Evolutionary conservation across 2,113 vertebrate species (phyloP).

Genomic region (Austrofundulus limnaeus): DNA sequence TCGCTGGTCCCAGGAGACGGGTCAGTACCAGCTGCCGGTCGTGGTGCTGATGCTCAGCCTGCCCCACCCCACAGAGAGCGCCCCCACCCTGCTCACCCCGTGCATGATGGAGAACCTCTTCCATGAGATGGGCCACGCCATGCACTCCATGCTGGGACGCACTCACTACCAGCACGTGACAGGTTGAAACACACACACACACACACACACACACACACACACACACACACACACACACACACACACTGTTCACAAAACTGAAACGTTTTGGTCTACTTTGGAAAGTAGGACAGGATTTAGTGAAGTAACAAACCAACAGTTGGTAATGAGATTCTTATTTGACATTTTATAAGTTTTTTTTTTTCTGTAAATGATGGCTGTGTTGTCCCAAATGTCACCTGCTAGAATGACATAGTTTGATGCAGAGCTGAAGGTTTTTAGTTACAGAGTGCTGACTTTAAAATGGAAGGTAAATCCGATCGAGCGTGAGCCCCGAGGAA

Average conservation of each 20-base stretch:
- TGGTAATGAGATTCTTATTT: conserved; percentile 1
- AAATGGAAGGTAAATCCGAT: conserved; percentile 32
- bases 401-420: conserved; percentile 14
- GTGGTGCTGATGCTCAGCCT: conserved; percentile 97
- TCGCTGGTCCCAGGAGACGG: conserved; percentile 80
- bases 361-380: conserved; percentile 16
- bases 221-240: neutral
- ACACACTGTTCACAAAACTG: neutral
- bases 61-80: conserved; percentile 78
- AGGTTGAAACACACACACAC: conserved; percentile 75
- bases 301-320: neutral
- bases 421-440: conserved; percentile 21
- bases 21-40: conserved; percentile 92
- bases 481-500: conserved; percentile 24
- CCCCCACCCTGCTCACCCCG: conserved; percentile 87
- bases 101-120: conserved; percentile 99
- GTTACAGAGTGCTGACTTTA: conserved; percentile 14
- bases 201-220: neutral
- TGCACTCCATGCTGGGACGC: conserved; percentile 98
- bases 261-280: neutral
- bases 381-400: conserved; percentile 18
- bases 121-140: conserved; percentile 98
- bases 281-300: neutral
- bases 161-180: conserved; percentile 96
- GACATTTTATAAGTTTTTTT: conserved; percentile 6